A percentile compares a stretch with the other conserved stretches of the same genome.
phyloP scores from a whole-genome alignment of 2,888 invertebrate genomes.

The Diarsia brunnea region DNA sequence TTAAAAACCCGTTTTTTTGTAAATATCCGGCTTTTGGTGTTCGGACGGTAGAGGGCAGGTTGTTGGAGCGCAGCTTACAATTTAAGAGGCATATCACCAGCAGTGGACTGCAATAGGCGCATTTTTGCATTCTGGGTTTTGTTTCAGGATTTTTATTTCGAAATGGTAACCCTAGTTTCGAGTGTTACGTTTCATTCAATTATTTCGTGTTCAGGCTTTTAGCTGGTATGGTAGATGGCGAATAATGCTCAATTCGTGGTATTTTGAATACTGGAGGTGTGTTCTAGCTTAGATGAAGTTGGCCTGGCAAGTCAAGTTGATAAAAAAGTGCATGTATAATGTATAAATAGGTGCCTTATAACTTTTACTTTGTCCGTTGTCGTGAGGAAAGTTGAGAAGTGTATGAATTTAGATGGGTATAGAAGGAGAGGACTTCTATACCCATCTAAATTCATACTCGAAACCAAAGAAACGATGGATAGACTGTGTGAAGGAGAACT shows the following conservation, averaged over 20 bases:
- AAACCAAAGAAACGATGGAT: too few relatives aligned
- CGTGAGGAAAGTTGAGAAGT: neutral
- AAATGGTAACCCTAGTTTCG: neutral
- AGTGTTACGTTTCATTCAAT: conserved; percentile 20
- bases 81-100: neutral
- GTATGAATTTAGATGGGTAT: neutral
- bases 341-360: neutral
- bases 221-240: conserved; percentile 6
- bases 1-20: neutral
- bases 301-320: neutral
- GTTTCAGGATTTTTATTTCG: neutral
- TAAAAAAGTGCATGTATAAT: too few relatives aligned
- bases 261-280: neutral
- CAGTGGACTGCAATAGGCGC: neutral
- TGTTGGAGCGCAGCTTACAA: neutral
- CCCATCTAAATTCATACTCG: too few relatives aligned
- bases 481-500: too few relatives aligned
- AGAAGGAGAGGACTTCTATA: too few relatives aligned
- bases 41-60: neutral
- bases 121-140: neutral
- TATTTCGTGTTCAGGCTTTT: conserved; percentile 27
- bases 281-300: neutral
- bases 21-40: neutral
- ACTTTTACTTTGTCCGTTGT: too few relatives aligned
- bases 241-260: conserved; percentile 1